These are phyloP conservation scores for Ennomos erosarius DNA, from an alignment of 2,888 invertebrate species.

Conservation along the genomic window DNA sequence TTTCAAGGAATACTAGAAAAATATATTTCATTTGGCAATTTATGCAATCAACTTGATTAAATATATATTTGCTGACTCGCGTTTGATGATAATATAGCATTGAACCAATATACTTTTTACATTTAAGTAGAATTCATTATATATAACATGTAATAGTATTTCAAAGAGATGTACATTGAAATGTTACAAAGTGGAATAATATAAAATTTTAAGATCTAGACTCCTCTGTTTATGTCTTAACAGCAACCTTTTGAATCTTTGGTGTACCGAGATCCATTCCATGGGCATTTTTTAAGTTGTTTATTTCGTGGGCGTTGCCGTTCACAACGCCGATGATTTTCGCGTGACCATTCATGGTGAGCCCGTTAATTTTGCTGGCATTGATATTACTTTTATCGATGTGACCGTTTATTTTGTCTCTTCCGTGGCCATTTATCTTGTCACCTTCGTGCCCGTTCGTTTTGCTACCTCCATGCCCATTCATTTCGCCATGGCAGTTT, in stretches of 20 bases:
- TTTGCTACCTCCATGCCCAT: constrained; percentile 43
- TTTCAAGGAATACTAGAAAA: constrained; percentile 77
- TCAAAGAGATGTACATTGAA: constrained; percentile 43
- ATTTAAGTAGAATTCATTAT: constrained; percentile 30
- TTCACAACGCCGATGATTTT: constrained; percentile 47
- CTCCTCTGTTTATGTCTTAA: constrained; percentile 67
- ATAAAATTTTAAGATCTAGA: constrained; percentile 65
- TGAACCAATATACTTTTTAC: constrained; percentile 18
- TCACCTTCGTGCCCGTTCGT: constrained; percentile 49
- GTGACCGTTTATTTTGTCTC: constrained; percentile 38
- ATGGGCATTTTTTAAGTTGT: constrained; percentile 57
- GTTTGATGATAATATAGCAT: constrained; percentile 33
- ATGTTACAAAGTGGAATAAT: constrained; percentile 67
- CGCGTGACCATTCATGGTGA: constrained; percentile 40
- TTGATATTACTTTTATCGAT: not conserved
- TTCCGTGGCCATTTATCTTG: constrained; percentile 50
- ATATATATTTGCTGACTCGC: constrained; percentile 35
- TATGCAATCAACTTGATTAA: constrained; percentile 56
- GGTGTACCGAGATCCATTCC: constrained; percentile 74
- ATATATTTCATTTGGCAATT: constrained; percentile 81
- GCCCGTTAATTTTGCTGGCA: constrained; percentile 52
- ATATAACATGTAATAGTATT: constrained; percentile 35
- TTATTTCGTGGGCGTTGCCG: constrained; percentile 48
- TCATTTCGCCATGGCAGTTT: constrained; percentile 49
- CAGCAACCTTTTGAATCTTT: constrained; percentile 80